Conservation (phyloP, 2,888 invertebrate genomes). For the Amphipoea oculea region DNA sequence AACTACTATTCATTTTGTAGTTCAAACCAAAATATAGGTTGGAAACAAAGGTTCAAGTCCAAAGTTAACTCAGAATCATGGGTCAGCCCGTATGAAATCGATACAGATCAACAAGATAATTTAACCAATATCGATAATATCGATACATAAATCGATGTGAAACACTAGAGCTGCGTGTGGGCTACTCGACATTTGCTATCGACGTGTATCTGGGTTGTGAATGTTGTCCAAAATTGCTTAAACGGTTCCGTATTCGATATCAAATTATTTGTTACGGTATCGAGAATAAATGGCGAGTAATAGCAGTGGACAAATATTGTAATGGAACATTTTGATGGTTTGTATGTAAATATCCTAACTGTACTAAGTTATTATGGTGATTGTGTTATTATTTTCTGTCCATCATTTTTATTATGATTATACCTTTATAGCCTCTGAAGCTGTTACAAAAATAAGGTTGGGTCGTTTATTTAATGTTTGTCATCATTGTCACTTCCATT, state of each 20-base stretch:
- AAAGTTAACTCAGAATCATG: not conserved
- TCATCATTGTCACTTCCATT: conserved; percentile 7
- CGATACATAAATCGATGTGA: conserved; percentile 51
- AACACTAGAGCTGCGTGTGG: conserved; percentile 61
- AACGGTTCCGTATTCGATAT: conserved; percentile 54
- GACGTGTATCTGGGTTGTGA: conserved; percentile 60
- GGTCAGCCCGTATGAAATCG: conserved; percentile 30
- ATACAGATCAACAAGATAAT: conserved; percentile 49
- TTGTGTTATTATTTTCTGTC: conserved; percentile 25
- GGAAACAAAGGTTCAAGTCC: not conserved
- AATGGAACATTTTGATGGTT: conserved; percentile 36
- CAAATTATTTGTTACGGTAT: conserved; percentile 65
- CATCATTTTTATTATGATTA: conserved; percentile 42
- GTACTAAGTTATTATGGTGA: conserved; percentile 41
- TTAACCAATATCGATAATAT: conserved; percentile 48
- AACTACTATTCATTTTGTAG: not conserved
- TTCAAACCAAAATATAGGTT: not conserved
- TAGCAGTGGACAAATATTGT: conserved; percentile 52
- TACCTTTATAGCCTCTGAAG: conserved; percentile 11
- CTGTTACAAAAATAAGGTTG: conserved; percentile 36
- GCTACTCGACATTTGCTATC: conserved; percentile 57
- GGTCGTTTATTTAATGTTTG: conserved; percentile 27
- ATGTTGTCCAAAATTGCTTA: conserved; percentile 62
- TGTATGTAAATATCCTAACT: conserved; percentile 55
- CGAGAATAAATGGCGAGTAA: conserved; percentile 56